Conservation (phyloP, 2,797 vertebrate species). For the Garrulus glandarius region DNA sequence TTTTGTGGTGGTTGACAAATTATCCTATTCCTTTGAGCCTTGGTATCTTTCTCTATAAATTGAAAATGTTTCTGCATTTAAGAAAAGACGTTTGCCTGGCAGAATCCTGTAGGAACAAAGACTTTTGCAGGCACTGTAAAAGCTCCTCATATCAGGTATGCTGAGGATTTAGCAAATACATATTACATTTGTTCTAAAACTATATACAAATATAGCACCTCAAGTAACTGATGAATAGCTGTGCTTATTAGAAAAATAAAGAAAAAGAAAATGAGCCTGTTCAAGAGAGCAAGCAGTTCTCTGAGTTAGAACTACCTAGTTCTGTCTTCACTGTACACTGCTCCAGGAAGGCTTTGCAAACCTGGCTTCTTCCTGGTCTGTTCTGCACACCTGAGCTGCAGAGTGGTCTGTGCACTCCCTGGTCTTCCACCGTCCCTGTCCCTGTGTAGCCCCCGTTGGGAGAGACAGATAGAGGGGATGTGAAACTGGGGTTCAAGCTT, state of each 20-base stretch:
- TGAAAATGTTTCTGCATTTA: background rate
- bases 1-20: background rate
- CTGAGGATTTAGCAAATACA: background rate
- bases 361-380: fast-evolving
- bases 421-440: background rate
- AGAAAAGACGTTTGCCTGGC: background rate
- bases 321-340: background rate
- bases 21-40: background rate
- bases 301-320: background rate
- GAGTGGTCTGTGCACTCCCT: background rate
- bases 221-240: background rate
- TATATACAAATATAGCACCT: background rate
- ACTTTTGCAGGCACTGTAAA: background rate
- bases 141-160: background rate
- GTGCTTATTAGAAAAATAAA: background rate
- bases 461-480: background rate
- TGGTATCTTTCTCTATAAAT: background rate
- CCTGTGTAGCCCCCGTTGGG: background rate
- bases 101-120: background rate
- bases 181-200: background rate
- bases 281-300: background rate
- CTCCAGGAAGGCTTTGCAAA: background rate
- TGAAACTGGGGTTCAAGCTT: background rate
- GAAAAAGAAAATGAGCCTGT: background rate
- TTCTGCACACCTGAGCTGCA: fast-evolving